Percentiles rank a stretch among this genome's conserved stretches.
Evolutionary conservation across 2,888 invertebrate species (phyloP).

Genomic region (Ypsolopha scabrella): DNA sequence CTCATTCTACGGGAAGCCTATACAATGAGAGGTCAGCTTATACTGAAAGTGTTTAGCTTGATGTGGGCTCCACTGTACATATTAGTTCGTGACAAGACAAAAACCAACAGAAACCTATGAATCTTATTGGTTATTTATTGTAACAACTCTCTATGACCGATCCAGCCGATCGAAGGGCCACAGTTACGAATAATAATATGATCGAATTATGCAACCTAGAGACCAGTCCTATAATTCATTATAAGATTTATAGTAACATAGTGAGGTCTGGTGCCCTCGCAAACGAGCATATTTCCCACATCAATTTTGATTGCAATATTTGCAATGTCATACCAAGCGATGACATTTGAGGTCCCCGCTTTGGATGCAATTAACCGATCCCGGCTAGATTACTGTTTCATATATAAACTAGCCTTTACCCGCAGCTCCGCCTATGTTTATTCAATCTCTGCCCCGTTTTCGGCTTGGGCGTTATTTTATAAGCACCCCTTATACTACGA

Average conservation of each 20-base stretch:
- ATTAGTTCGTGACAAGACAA: neutral
- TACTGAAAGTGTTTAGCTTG: no score
- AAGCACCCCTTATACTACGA: no score
- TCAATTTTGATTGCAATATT: constrained; percentile 48
- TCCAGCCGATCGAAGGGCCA: constrained; percentile 9
- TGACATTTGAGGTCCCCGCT: constrained; percentile 32
- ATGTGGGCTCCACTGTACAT: no score
- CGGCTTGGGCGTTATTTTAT: no score
- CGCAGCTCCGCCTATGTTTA: no score
- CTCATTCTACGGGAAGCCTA: no score
- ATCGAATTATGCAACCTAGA: constrained; percentile 54
- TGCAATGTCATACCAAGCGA: constrained; percentile 61
- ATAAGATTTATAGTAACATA: constrained; percentile 54
- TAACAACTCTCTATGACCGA: constrained; percentile 5
- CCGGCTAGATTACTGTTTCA: no score
- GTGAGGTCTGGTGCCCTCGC: constrained; percentile 15
- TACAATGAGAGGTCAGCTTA: no score
- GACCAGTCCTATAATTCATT: constrained; percentile 53
- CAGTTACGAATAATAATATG: constrained; percentile 25
- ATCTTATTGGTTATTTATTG: neutral
- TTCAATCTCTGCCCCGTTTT: no score
- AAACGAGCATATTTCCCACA: constrained; percentile 68
- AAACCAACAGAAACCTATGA: neutral
- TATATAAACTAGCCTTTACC: no score
- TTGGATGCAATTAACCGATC: no score